Percentiles rank a stretch among this genome's conserved stretches.
Conservation (phyloP, 2,888 invertebrate species). For the Cerastis leucographa region DNA sequence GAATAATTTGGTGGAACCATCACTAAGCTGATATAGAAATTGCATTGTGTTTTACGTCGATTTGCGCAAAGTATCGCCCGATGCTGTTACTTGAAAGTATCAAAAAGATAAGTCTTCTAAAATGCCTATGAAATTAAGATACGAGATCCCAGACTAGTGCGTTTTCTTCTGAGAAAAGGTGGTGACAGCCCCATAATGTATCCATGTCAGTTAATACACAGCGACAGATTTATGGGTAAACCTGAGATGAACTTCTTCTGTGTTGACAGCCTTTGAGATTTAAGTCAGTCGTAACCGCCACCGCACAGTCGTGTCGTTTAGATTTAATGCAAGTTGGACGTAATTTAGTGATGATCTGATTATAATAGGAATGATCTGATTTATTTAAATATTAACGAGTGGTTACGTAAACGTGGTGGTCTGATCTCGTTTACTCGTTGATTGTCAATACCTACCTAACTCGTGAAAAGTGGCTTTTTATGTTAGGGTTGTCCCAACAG, state of each 20-base stretch:
- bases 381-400: slow-evolving; percentile 17
- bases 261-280: not conserved
- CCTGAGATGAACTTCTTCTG: not conserved
- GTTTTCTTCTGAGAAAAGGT: no score
- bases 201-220: not conserved
- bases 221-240: not conserved
- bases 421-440: slow-evolving; percentile 12
- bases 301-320: not conserved
- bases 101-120: not conserved
- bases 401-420: slow-evolving; percentile 16
- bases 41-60: not conserved
- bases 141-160: not conserved
- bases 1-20: not conserved
- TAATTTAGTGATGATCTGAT: not conserved
- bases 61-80: not conserved
- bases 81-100: not conserved
- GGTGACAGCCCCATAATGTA: no score
- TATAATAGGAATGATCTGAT: slow-evolving; percentile 23
- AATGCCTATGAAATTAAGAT: not conserved
- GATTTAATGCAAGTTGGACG: not conserved
- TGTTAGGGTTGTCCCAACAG: not conserved
- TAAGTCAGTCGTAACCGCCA: not conserved
- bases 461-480: not conserved
- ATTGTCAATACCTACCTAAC: not conserved
- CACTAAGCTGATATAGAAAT: not conserved